Percentiles rank a stretch among this genome's conserved stretches.
phyloP scores from a whole-genome alignment of 1,140 invertebrate species.

The Drosophila tsacasi region DNA sequence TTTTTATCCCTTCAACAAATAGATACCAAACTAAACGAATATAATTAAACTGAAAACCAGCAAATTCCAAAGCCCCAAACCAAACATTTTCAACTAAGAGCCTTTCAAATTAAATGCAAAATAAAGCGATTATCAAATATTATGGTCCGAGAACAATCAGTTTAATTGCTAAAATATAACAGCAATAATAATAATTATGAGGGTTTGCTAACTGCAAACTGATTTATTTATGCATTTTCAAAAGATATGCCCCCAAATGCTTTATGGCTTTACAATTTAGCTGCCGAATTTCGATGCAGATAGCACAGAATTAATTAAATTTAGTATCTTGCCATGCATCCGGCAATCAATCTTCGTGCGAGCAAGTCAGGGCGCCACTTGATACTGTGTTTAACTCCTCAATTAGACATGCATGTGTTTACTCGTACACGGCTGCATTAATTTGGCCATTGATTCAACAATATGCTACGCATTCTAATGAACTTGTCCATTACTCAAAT shows the following conservation, averaged over 20 bases:
- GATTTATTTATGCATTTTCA: not conserved
- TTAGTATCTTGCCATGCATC: not conserved
- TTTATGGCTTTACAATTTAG: conserved; percentile 1
- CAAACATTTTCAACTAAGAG: not conserved
- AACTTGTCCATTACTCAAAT: conserved; percentile 35
- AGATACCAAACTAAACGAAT: not conserved
- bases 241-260: not conserved
- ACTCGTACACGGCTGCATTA: conserved; percentile 7
- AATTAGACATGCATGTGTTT: not conserved
- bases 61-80: not conserved
- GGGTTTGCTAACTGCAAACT: not conserved
- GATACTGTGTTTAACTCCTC: not conserved
- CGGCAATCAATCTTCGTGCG: conserved; percentile 3
- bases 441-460: not conserved
- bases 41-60: not conserved
- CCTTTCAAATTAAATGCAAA: not conserved
- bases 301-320: not conserved
- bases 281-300: not conserved
- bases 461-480: conserved; percentile 20
- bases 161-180: not conserved
- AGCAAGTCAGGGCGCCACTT: not conserved
- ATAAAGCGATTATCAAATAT: conserved; percentile 2
- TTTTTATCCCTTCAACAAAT: not conserved
- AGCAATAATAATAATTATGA: not conserved
- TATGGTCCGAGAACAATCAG: not conserved